Evolutionary conservation across 1,140 invertebrate genomes (phyloP).

Genomic region (Drosophila fuyamai): DNA sequence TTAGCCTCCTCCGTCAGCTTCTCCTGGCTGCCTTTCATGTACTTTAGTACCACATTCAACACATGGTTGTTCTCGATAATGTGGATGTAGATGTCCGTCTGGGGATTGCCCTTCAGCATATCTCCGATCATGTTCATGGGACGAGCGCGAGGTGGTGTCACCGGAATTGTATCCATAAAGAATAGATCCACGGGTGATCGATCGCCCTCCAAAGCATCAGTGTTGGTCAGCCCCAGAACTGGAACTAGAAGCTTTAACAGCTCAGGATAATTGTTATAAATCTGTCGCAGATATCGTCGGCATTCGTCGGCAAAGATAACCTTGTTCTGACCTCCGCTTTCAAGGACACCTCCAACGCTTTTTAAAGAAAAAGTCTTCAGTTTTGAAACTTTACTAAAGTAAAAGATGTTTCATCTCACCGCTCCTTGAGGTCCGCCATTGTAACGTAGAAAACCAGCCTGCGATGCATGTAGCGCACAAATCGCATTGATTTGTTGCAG

Average conservation of each 20-base stretch:
- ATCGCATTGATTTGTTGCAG: conserved; percentile 87
- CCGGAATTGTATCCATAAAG: conserved; percentile 93
- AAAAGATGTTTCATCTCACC: conserved; percentile 18
- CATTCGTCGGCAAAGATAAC: conserved; percentile 87
- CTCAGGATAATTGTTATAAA: conserved; percentile 92
- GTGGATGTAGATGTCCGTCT: conserved; percentile 90
- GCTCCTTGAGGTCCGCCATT: conserved; percentile 82
- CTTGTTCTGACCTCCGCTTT: conserved; percentile 68
- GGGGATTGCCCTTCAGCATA: conserved; percentile 92
- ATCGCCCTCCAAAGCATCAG: conserved; percentile 76
- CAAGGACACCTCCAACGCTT: conserved; percentile 46
- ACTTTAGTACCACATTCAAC: conserved; percentile 88
- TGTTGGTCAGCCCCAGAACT: conserved; percentile 86
- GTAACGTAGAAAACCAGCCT: conserved; percentile 87
- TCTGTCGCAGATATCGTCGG: conserved; percentile 89
- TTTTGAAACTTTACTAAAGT: neutral
- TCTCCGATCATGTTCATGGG: conserved; percentile 90
- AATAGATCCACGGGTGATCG: conserved; percentile 93
- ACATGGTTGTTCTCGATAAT: conserved; percentile 88
- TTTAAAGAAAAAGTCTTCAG: neutral
- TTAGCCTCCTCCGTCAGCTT: conserved; percentile 85
- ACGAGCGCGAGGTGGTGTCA: conserved; percentile 94
- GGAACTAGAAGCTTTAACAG: conserved; percentile 91
- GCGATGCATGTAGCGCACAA: conserved; percentile 87
- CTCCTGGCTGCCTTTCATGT: conserved; percentile 84